A percentile compares a stretch with the other conserved stretches of the same genome.
Conservation (phyloP, 2,113 vertebrate genomes). For the Leucoraja erinaceus region DNA sequence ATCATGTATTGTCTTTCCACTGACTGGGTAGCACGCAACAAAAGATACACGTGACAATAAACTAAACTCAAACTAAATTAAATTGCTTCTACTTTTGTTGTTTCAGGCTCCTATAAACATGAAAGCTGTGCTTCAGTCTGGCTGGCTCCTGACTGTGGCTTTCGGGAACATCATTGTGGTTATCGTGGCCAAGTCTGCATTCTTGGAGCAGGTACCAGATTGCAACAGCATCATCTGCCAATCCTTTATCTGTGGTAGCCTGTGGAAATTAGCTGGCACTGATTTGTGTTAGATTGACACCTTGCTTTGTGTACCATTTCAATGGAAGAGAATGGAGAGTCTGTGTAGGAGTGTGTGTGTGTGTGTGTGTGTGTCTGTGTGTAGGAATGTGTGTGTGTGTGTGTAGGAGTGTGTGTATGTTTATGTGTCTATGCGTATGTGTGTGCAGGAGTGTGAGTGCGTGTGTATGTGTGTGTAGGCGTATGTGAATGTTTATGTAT, state of each 20-base stretch:
- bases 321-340: not conserved
- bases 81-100: slow-evolving; percentile 41
- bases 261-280: no score
- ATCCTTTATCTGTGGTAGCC: not conserved
- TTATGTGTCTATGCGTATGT: no score
- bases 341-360: not conserved
- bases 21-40: no score
- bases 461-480: no score
- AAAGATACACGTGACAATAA: no score
- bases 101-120: slow-evolving; percentile 84
- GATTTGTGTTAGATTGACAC: not conserved
- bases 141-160: slow-evolving; percentile 89
- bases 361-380: no score
- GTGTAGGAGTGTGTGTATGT: not conserved
- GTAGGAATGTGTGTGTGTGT: no score
- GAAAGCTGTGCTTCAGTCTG: slow-evolving; percentile 93
- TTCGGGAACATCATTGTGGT: slow-evolving; percentile 88
- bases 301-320: not conserved
- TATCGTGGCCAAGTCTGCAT: slow-evolving; percentile 80
- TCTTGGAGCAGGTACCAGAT: slow-evolving; percentile 78
- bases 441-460: not conserved
- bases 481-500: not conserved
- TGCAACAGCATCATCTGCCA: not conserved
- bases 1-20: no score
- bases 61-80: no score